phyloP scores from a whole-genome alignment of 2,113 vertebrate genomes.

The Microcebus tavaratra region DNA sequence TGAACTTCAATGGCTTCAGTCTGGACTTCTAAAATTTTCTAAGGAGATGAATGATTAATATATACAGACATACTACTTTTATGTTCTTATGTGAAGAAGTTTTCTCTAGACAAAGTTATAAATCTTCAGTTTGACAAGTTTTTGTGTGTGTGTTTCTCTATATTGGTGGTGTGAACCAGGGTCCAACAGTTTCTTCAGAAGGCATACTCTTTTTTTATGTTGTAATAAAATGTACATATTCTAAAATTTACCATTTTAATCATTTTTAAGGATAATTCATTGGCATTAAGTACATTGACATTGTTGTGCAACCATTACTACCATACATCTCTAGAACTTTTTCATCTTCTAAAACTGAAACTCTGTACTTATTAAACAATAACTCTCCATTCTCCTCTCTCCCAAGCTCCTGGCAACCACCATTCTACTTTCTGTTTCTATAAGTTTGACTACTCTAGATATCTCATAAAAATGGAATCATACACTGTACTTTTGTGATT shows the following conservation, averaged over 20 bases:
- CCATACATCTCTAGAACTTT: not conserved
- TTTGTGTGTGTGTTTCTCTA: not conserved
- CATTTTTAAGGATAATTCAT: constrained; percentile 4
- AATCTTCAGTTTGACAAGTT: not conserved
- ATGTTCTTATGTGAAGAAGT: not conserved
- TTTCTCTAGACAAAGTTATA: constrained; percentile 18
- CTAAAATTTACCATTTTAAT: not conserved
- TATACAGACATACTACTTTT: constrained; percentile 24
- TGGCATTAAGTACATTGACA: not conserved
- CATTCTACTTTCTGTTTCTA: not conserved
- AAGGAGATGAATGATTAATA: not conserved
- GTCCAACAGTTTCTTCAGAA: not conserved
- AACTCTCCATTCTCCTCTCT: not conserved
- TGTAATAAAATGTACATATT: not conserved
- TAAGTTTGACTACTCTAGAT: not conserved
- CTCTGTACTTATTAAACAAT: not conserved
- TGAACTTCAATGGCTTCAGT: constrained; percentile 38
- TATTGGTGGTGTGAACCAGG: not conserved
- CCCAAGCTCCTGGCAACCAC: not conserved
- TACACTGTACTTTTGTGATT: not conserved
- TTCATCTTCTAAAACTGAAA: not conserved
- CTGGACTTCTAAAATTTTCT: constrained; percentile 30
- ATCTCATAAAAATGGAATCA: not conserved
- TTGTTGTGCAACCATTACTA: not conserved
- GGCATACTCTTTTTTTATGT: not conserved